A percentile compares a stretch with the other conserved stretches of the same genome.
Conservation (phyloP, 2,113 vertebrate genomes). For the Polyodon spathula region DNA sequence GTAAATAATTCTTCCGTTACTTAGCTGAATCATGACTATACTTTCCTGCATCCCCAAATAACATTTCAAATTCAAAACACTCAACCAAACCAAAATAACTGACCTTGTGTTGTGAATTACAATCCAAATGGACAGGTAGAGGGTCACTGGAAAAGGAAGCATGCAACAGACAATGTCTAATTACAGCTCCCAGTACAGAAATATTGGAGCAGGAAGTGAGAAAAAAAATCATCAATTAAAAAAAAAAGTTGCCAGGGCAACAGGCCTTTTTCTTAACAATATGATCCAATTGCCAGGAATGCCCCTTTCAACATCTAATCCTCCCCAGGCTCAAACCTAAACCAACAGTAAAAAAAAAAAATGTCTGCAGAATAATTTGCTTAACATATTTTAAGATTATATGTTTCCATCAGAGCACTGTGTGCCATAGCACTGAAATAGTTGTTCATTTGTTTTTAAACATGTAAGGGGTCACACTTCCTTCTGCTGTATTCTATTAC, state of each 20-base stretch:
- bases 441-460: too few relatives aligned
- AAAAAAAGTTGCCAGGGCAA: slow-evolving; percentile 28
- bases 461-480: too few relatives aligned
- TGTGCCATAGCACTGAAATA: too few relatives aligned
- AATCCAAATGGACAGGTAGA: slow-evolving; percentile 30
- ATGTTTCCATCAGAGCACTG: too few relatives aligned
- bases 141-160: slow-evolving; percentile 28
- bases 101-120: neutral
- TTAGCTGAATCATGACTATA: too few relatives aligned
- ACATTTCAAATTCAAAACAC: neutral
- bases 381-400: too few relatives aligned
- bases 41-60: too few relatives aligned
- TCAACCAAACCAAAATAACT: neutral
- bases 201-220: slow-evolving; percentile 20
- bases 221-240: slow-evolving; percentile 22
- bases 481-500: too few relatives aligned
- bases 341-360: too few relatives aligned
- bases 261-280: slow-evolving; percentile 27
- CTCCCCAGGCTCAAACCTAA: neutral
- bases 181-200: slow-evolving; percentile 28
- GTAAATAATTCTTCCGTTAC: neutral
- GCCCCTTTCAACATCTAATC: slow-evolving; percentile 15
- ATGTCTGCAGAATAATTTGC: too few relatives aligned
- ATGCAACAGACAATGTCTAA: slow-evolving; percentile 43
- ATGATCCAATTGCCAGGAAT: slow-evolving; percentile 13